Base-by-base conservation (phyloP, 35 echinoderm and acorn worm species). In the Ptychodera flava region DNA sequence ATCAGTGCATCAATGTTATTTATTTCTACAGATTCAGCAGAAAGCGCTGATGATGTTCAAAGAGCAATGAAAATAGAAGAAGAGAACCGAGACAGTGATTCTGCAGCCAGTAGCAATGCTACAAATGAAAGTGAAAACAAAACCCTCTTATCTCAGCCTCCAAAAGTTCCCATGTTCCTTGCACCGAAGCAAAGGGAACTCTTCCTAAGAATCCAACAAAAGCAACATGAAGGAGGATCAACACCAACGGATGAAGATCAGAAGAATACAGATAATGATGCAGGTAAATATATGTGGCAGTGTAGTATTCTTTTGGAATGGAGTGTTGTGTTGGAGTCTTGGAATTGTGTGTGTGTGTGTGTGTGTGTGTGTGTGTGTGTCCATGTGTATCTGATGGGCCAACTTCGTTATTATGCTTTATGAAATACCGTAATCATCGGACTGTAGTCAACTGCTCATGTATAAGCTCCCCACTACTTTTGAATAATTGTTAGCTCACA, bases 171-270 rank as follows among this genome's bases (percentile, higher is more conserved):
- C 6, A 64, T 64, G 45, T 64, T 64, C 45, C 45, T 64, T 12
- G 45, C 45, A 36, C 33, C 82, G 0, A 83, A 83, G 30, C 82
- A 83, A 36, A 34, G 82, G 0, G 82, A 83, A 83, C 35, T 83
- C 2, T 83, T 83, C 35, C 35, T 83, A 37, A 83, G 82, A 36
- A 83, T 83, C 37, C 82, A 83, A 37, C 82, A 83, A 36, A 83
- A 83, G 29, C 82, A 83, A 37, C 82, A 83, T 64, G 45, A 64
- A 22, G 45, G 45, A 64, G 45, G 45, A 12, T 64, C 45, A 64
- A 64, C 45, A 64, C 45, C 45, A 64, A 64, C 45, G 6, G 45
- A 64, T 64, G 45, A 64, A 22, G 45, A 64, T 6, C 45, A 64
- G 45, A 64, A 64, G 22, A 22, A 22, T 64, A 22, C 45, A 12